Conservation (phyloP, 2,113 vertebrate genomes). For the Marcusenius ussheri region DNA sequence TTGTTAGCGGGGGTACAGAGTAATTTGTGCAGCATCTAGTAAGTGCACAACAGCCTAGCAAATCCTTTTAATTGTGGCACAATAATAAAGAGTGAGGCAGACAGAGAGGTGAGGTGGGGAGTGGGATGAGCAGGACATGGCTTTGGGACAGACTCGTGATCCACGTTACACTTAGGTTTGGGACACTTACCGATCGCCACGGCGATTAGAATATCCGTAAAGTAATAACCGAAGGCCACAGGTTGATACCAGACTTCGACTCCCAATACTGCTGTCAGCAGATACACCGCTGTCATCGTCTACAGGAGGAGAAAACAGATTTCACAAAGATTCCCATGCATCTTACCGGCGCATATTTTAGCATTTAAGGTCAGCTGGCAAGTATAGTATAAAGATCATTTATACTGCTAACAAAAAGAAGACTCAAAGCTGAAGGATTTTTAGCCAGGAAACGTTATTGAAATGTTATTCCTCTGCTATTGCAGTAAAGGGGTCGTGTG, state of each 20-base stretch:
- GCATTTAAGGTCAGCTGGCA: not conserved
- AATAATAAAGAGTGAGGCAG: not conserved
- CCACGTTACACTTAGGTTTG: not conserved
- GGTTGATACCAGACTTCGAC: constrained; percentile 56
- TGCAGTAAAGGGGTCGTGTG: not conserved
- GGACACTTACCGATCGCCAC: constrained; percentile 53
- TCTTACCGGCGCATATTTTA: not conserved
- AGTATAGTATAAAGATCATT: not conserved
- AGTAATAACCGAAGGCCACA: constrained; percentile 50
- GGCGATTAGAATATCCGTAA: constrained; percentile 46
- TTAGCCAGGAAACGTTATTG: not conserved
- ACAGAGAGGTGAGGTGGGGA: not conserved
- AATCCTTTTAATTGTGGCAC: not conserved
- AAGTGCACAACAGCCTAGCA: not conserved
- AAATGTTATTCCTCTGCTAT: not conserved
- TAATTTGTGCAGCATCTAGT: not conserved
- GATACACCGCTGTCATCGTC: constrained; percentile 50
- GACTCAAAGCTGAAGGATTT: not conserved
- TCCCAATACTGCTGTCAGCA: constrained; percentile 46
- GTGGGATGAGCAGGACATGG: not conserved
- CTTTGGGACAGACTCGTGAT: not conserved
- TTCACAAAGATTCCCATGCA: not conserved
- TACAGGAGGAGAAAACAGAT: constrained; percentile 28
- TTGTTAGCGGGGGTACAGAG: not conserved
- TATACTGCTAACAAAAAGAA: not conserved